Percentiles rank a stretch among this genome's conserved stretches.
phyloP scores from a whole-genome alignment of 1,140 invertebrate genomes.

The Pentalonia nigronervosa region DNA sequence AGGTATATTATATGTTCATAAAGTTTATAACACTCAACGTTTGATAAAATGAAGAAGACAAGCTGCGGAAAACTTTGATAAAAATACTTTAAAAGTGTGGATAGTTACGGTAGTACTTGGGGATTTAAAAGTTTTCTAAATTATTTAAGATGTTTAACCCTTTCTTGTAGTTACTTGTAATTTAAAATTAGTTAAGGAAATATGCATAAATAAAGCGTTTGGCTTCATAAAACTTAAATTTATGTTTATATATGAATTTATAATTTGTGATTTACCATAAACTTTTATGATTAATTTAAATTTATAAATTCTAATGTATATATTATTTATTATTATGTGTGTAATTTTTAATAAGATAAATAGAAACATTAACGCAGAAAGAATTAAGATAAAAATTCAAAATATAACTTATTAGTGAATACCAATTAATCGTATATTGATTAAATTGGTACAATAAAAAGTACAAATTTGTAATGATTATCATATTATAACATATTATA shows the following conservation, averaged over 20 bases:
- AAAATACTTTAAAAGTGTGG: conserved; percentile 6
- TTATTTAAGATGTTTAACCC: conserved; percentile 26
- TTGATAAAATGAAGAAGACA: conserved; percentile 22
- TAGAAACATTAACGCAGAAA: neutral
- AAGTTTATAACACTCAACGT: neutral
- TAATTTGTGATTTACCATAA: neutral
- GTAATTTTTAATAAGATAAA: neutral
- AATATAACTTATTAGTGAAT: too few relatives aligned
- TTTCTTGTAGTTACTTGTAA: conserved; percentile 12
- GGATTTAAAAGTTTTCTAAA: conserved; percentile 23
- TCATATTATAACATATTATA: neutral
- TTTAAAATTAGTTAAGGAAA: conserved; percentile 27
- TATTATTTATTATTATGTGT: neutral
- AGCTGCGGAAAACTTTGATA: neutral
- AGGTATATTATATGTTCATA: neutral
- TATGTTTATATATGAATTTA: neutral
- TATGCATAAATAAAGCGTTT: neutral
- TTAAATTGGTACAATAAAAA: too few relatives aligned
- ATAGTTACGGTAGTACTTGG: neutral
- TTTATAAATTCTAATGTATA: neutral
- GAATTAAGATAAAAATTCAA: neutral
- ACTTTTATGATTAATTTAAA: neutral
- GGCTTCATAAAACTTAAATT: neutral
- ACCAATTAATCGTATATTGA: too few relatives aligned
- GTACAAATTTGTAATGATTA: neutral